Evolutionary conservation across 2,113 vertebrate genomes (phyloP).

Genomic region (Mastomys natalensis): DNA sequence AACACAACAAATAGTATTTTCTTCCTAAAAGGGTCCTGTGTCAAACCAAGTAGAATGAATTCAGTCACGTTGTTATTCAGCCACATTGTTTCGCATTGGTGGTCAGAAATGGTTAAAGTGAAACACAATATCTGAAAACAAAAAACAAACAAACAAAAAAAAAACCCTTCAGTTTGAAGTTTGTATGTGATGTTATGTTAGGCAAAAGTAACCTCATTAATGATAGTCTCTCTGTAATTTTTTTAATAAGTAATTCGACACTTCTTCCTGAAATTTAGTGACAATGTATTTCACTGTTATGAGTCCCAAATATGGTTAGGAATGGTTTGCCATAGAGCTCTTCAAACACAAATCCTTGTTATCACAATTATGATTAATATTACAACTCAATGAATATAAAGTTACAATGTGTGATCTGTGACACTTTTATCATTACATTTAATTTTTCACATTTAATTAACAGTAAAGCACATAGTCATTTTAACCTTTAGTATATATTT

Average conservation of each 20-base stretch:
- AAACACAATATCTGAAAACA: not conserved
- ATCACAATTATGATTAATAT: not conserved
- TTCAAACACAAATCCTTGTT: not conserved
- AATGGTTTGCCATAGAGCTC: fast-evolving
- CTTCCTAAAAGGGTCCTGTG: conserved; percentile 14
- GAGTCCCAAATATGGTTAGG: not conserved
- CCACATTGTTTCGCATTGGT: not conserved
- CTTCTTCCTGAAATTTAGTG: not conserved
- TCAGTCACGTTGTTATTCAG: not conserved
- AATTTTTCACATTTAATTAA: not conserved
- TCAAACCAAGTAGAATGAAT: conserved; percentile 27
- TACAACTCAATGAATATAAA: not conserved
- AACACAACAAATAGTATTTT: not conserved
- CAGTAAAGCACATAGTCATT: fast-evolving
- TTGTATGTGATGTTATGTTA: not conserved
- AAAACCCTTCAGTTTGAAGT: not conserved
- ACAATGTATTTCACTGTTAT: not conserved
- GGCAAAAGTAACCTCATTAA: not conserved
- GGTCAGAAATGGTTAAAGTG: not conserved
- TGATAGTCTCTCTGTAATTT: not conserved
- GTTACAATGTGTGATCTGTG: not conserved
- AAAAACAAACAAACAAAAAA: no score
- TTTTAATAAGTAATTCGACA: not conserved
- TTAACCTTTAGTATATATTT: not conserved
- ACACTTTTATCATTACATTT: not conserved